Percentiles rank a stretch among this genome's conserved stretches.
phyloP scores from a whole-genome alignment of 2,888 invertebrate species.

The Netelia inedita region DNA sequence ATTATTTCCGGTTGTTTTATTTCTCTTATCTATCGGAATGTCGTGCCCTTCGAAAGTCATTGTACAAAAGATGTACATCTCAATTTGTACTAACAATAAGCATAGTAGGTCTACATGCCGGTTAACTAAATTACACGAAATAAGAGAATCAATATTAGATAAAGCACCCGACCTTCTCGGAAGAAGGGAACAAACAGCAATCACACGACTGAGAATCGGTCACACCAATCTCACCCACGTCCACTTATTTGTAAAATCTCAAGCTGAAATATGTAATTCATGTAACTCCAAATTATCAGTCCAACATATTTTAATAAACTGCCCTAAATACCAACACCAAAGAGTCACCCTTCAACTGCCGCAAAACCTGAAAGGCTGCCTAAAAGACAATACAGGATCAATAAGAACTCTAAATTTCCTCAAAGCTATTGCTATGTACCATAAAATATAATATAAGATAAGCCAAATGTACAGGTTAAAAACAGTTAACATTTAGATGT shows the following conservation, averaged over 20 bases:
- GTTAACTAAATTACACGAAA: conserved; percentile 5
- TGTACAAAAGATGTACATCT: too few relatives aligned
- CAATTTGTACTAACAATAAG: too few relatives aligned
- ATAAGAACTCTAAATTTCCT: too few relatives aligned
- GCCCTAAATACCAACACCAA: too few relatives aligned
- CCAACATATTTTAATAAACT: not conserved
- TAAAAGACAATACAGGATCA: not conserved
- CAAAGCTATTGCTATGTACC: too few relatives aligned
- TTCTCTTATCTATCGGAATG: too few relatives aligned
- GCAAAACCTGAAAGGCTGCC: not conserved
- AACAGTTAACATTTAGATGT: too few relatives aligned
- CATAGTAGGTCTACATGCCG: not conserved
- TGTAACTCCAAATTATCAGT: conserved; percentile 3
- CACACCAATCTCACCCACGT: conserved; percentile 11
- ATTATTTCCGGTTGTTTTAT: too few relatives aligned
- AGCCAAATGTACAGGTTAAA: too few relatives aligned
- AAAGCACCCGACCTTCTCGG: not conserved
- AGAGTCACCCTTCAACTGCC: not conserved
- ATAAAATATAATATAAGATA: too few relatives aligned
- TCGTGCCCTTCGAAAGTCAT: too few relatives aligned
- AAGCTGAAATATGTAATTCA: not conserved
- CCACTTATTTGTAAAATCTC: not conserved
- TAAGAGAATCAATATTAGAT: not conserved
- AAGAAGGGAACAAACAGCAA: not conserved
- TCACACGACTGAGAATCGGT: conserved; percentile 4